Conservation (phyloP, 1,140 invertebrate genomes). For the Aphis gossypii region DNA sequence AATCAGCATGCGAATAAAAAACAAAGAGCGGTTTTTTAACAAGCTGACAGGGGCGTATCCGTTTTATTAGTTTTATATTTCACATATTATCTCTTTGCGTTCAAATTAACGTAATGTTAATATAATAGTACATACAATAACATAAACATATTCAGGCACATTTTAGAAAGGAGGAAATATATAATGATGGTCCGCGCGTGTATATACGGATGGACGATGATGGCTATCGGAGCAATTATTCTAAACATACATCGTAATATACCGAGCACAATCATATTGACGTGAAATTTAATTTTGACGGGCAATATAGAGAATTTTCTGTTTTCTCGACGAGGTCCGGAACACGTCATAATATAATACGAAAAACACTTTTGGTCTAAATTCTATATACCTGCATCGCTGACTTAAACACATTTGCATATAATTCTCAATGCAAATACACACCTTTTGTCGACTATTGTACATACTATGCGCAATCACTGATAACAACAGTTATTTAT, state of each 20-base stretch:
- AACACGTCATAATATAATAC: background rate
- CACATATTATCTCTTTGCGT: background rate
- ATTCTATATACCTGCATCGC: background rate
- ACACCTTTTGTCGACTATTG: background rate
- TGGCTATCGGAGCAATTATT: slow-evolving; percentile 22
- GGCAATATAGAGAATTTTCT: background rate
- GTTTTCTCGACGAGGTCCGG: background rate
- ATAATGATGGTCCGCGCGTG: background rate
- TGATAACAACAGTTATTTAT: too few species aligned
- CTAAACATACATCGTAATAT: background rate
- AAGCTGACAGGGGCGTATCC: background rate
- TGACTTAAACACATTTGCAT: background rate
- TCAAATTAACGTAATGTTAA: background rate
- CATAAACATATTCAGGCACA: background rate
- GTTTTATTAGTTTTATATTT: slow-evolving; percentile 9
- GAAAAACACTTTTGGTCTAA: background rate
- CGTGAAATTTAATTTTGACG: slow-evolving; percentile 1
- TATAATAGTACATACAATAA: background rate
- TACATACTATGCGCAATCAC: too few species aligned
- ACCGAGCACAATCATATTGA: background rate
- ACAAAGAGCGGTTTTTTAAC: slow-evolving; percentile 17
- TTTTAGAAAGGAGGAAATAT: slow-evolving; percentile 48
- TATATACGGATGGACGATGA: background rate
- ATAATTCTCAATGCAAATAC: background rate
- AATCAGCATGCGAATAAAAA: slow-evolving; percentile 21